Evolutionary conservation across 2,797 vertebrate genomes (phyloP).

Genomic region (Rhadinocentrus ornatus): DNA sequence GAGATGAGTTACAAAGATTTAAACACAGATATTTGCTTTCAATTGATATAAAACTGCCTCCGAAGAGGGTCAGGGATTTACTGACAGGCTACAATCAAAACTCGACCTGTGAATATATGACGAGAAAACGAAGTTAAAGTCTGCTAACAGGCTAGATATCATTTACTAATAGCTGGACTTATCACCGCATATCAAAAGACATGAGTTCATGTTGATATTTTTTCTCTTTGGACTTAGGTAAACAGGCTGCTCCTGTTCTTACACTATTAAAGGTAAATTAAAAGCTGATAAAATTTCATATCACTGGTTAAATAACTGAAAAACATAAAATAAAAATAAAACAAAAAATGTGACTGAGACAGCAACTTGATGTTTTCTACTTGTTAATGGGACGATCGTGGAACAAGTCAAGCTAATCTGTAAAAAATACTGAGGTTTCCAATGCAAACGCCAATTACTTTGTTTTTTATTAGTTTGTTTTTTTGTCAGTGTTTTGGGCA

Average conservation of each 20-base stretch:
- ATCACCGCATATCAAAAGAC: not conserved
- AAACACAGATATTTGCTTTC: conserved; percentile 2
- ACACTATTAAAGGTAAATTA: not conserved
- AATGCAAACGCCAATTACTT: not conserved
- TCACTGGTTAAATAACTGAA: not conserved
- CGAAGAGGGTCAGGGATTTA: not conserved
- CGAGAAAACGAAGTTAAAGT: not conserved
- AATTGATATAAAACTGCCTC: conserved; percentile 6
- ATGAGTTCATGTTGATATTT: not conserved
- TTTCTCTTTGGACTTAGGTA: not conserved
- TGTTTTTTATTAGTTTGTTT: not conserved
- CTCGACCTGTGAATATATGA: not conserved
- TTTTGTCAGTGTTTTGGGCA: conserved; percentile 18
- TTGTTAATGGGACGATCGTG: not conserved
- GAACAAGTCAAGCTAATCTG: conserved; percentile 16
- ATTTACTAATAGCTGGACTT: not conserved
- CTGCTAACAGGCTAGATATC: not conserved
- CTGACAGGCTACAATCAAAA: not conserved
- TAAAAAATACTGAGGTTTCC: conserved; percentile 26
- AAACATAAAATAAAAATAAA: no score
- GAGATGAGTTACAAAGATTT: conserved; percentile 18
- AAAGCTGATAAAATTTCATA: not conserved
- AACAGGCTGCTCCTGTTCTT: not conserved
- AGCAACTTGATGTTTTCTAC: not conserved
- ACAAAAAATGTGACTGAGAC: not conserved